Conservation (phyloP, 2,797 vertebrate species). For the Lophius americanus region DNA sequence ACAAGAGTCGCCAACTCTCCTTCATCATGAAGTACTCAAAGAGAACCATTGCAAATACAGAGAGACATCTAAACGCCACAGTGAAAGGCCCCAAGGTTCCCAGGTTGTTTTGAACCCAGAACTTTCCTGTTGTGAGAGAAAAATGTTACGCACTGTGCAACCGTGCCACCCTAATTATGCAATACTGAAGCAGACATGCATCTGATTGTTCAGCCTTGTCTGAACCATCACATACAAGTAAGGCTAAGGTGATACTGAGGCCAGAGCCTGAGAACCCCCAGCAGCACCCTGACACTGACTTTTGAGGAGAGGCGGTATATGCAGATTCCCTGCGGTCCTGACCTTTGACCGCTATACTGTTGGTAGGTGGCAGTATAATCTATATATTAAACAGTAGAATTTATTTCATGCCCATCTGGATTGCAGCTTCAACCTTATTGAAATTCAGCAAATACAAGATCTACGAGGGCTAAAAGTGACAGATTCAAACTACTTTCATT, state of each 20-base stretch:
- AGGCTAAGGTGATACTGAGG: background rate
- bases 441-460: slow-evolving; percentile 1
- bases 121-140: too few species aligned
- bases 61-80: too few species aligned
- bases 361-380: background rate
- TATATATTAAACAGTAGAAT: background rate
- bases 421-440: background rate
- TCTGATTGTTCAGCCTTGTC: too few species aligned
- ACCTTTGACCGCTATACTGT: slow-evolving; percentile 23
- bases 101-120: too few species aligned
- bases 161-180: too few species aligned
- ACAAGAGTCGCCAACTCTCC: too few species aligned
- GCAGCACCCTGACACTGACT: slow-evolving; percentile 13
- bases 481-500: too few species aligned
- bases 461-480: background rate
- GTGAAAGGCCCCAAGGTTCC: too few species aligned
- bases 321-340: background rate
- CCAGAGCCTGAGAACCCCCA: background rate
- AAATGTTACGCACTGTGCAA: too few species aligned
- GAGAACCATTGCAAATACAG: too few species aligned
- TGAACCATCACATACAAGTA: background rate
- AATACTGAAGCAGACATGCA: too few species aligned
- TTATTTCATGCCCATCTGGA: background rate
- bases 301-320: slow-evolving; percentile 18
- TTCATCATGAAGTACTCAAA: too few species aligned